A percentile compares a stretch with the other conserved stretches of the same genome.
Conservation (phyloP, 1,140 invertebrate genomes). For the Laupala kohalensis region DNA sequence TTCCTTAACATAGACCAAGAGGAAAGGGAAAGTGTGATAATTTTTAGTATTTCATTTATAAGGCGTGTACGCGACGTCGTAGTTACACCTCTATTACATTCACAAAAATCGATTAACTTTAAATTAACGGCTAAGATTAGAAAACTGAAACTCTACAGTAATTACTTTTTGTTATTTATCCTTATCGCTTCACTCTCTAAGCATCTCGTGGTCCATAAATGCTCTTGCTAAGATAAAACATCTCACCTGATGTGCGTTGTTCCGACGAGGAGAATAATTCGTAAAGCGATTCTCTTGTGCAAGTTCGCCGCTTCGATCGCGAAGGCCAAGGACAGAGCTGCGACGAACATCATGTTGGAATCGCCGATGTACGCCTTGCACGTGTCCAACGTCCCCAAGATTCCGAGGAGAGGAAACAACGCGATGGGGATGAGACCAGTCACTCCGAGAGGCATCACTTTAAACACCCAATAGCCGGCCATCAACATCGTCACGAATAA, state of each 20-base stretch:
- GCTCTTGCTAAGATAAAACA: slow-evolving; percentile 25
- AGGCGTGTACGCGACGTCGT: too few relatives aligned
- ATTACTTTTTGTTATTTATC: too few relatives aligned
- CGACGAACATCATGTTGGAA: background rate
- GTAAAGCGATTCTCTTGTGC: slow-evolving; percentile 47
- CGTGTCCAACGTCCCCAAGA: background rate
- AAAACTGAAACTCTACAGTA: too few relatives aligned
- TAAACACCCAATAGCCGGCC: background rate
- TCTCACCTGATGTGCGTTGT: slow-evolving; percentile 31
- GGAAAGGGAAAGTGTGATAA: too few relatives aligned
- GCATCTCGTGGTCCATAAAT: too few relatives aligned
- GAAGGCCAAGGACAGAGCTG: slow-evolving; percentile 42
- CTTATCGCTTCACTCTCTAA: too few relatives aligned
- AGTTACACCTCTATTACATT: too few relatives aligned
- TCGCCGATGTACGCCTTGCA: background rate
- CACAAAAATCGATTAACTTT: too few relatives aligned
- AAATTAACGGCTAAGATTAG: too few relatives aligned
- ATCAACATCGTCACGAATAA: background rate
- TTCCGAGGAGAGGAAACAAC: background rate
- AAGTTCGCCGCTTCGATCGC: slow-evolving; percentile 49
- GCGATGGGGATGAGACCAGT: background rate
- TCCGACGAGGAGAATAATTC: slow-evolving; percentile 44
- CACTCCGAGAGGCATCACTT: background rate
- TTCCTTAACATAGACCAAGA: too few relatives aligned
- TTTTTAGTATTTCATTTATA: too few relatives aligned